Evolutionary conservation across 2,888 invertebrate genomes (phyloP).

Genomic region (Graphium colonna): DNA sequence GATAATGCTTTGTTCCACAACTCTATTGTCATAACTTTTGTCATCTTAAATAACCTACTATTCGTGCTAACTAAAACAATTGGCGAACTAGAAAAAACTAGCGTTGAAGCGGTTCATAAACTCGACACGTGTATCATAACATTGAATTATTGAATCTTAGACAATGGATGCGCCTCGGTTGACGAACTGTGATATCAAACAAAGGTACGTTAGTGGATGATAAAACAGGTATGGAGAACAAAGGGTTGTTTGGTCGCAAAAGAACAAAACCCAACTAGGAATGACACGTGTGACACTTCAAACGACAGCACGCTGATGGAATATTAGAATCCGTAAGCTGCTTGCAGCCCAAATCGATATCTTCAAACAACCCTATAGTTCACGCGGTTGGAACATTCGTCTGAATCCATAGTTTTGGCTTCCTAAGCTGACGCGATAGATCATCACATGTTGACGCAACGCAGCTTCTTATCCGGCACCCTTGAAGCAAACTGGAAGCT

Average conservation of each 20-base stretch:
- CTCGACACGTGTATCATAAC: constrained; percentile 12
- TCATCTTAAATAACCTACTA: not conserved
- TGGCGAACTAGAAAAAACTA: not conserved
- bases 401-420: too few relatives aligned
- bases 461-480: constrained; percentile 86
- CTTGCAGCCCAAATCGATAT: not conserved
- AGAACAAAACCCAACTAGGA: too few relatives aligned
- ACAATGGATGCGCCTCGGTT: not conserved
- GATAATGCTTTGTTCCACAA: not conserved
- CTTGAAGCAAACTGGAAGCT: constrained; percentile 86
- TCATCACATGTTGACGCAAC: constrained; percentile 88
- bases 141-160: not conserved
- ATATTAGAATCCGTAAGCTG: not conserved
- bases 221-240: not conserved
- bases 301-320: not conserved
- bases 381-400: too few relatives aligned
- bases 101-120: not conserved
- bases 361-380: too few relatives aligned
- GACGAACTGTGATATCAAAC: not conserved
- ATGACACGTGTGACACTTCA: too few relatives aligned
- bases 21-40: constrained; percentile 1
- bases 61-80: not conserved
- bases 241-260: not conserved
- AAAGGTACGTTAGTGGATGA: not conserved
- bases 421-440: constrained; percentile 5